Conservation (phyloP, 2,113 vertebrate species). For the Proterorhinus semilunaris region DNA sequence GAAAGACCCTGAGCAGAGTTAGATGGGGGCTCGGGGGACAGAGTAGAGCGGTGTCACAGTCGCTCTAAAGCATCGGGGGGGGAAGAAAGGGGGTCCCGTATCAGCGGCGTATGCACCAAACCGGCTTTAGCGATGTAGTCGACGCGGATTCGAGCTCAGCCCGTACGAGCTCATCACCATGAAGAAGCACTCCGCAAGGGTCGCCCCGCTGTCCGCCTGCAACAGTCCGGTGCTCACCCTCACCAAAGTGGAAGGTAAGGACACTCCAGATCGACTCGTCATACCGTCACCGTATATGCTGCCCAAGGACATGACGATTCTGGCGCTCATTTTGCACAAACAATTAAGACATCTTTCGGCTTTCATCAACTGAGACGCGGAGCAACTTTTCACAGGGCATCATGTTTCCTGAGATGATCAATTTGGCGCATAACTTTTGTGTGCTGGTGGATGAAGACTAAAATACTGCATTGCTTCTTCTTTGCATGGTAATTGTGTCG, state of each 20-base stretch:
- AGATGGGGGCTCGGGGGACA: constrained; percentile 42
- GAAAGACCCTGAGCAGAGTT: constrained; percentile 25
- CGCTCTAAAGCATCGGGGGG: constrained; percentile 31
- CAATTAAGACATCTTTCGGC: background rate
- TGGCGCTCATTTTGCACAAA: background rate
- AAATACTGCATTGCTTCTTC: background rate
- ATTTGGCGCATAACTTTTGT: constrained; percentile 37
- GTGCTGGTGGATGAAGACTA: background rate
- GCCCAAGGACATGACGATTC: background rate
- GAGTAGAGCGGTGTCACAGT: constrained; percentile 23
- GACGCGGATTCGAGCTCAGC: constrained; percentile 77
- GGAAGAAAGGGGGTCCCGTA: constrained; percentile 42
- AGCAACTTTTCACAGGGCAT: constrained; percentile 37
- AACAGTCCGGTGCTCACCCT: constrained; percentile 96
- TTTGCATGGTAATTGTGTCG: background rate
- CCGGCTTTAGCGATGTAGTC: constrained; percentile 87
- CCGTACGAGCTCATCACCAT: constrained; percentile 84
- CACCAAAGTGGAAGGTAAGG: constrained; percentile 95
- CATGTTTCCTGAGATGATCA: background rate
- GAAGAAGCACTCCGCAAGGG: constrained; percentile 96
- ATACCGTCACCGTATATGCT: constrained; percentile 19
- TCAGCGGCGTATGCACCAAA: constrained; percentile 61
- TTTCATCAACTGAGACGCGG: background rate
- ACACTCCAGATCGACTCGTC: constrained; percentile 4
- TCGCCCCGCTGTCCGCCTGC: constrained; percentile 94